Evolutionary conservation across 2,888 invertebrate species (phyloP).

Genomic region (Drosophila eohydei): DNA sequence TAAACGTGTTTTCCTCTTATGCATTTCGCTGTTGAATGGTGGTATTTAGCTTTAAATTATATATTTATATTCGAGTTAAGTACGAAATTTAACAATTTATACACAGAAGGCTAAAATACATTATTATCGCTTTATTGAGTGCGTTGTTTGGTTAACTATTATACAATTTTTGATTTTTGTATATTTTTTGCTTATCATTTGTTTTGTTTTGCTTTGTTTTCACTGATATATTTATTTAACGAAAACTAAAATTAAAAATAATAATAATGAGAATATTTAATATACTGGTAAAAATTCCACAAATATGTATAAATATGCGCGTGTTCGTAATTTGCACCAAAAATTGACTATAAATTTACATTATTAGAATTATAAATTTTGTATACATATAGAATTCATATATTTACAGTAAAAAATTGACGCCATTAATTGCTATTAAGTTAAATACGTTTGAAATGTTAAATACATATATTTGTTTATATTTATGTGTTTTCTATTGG

Average conservation of each 20-base stretch:
- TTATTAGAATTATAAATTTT: constrained; percentile 50
- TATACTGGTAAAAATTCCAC: constrained; percentile 32
- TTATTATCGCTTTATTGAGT: constrained; percentile 22
- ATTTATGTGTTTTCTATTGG: constrained; percentile 17
- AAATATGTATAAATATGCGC: constrained; percentile 27
- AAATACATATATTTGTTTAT: constrained; percentile 18
- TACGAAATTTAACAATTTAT: constrained; percentile 46
- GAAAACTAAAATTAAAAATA: constrained; percentile 11
- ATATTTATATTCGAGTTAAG: constrained; percentile 7
- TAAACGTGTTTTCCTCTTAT: not conserved
- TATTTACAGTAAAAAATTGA: constrained; percentile 75
- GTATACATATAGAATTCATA: constrained; percentile 52
- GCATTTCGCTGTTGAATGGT: constrained; percentile 27
- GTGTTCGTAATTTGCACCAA: constrained; percentile 52
- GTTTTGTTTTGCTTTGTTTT: not conserved
- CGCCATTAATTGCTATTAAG: constrained; percentile 72
- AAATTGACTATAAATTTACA: constrained; percentile 72
- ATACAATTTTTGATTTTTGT: constrained; percentile 24
- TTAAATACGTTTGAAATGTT: constrained; percentile 44
- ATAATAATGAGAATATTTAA: constrained; percentile 13
- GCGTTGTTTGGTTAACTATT: constrained; percentile 16
- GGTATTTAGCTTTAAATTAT: constrained; percentile 28
- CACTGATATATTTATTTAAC: constrained; percentile 1
- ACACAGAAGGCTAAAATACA: constrained; percentile 43
- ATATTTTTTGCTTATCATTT: constrained; percentile 11